A percentile compares a stretch with the other conserved stretches of the same genome.
Evolutionary conservation across 2,113 vertebrate species (phyloP).

Genomic region (Sylvia atricapilla): DNA sequence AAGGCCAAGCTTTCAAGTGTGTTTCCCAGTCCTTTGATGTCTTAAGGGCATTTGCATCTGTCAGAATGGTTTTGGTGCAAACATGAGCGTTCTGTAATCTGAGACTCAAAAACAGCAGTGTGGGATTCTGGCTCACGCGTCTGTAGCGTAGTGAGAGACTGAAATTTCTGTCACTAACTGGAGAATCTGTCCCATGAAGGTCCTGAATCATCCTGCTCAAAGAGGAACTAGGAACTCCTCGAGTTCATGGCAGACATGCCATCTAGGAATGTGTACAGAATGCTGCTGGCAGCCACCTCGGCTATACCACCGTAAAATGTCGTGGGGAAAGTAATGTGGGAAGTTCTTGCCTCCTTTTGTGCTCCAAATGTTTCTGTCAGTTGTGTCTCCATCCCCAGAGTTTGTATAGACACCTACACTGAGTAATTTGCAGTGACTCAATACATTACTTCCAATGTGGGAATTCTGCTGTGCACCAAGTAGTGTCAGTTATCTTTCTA

Average conservation of each 20-base stretch:
- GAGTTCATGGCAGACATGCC: not conserved
- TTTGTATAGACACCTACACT: not conserved
- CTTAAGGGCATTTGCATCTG: slow-evolving; percentile 49
- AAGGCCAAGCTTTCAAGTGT: slow-evolving; percentile 25
- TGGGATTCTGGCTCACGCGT: slow-evolving; percentile 7
- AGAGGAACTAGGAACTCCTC: not conserved
- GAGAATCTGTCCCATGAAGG: not conserved
- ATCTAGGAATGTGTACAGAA: not conserved
- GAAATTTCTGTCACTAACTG: not conserved
- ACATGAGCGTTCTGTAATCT: slow-evolving; percentile 19
- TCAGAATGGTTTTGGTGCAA: slow-evolving; percentile 34
- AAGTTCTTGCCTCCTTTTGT: not conserved
- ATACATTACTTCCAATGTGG: not conserved
- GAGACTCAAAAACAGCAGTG: not conserved
- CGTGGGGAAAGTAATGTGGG: not conserved
- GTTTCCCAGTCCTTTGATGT: slow-evolving; percentile 38
- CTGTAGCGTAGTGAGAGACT: not conserved
- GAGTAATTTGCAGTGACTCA: not conserved
- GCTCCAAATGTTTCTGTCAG: not conserved
- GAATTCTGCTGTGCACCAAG: not conserved
- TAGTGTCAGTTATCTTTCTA: not conserved
- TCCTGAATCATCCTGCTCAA: not conserved
- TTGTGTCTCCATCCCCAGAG: not conserved
- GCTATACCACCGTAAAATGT: not conserved
- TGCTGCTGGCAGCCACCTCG: not conserved